Percentiles rank a stretch among this genome's conserved stretches.
These are phyloP conservation scores for Jaculus jaculus DNA, from an alignment of 2,113 vertebrate genomes.

Conservation along the genomic window DNA sequence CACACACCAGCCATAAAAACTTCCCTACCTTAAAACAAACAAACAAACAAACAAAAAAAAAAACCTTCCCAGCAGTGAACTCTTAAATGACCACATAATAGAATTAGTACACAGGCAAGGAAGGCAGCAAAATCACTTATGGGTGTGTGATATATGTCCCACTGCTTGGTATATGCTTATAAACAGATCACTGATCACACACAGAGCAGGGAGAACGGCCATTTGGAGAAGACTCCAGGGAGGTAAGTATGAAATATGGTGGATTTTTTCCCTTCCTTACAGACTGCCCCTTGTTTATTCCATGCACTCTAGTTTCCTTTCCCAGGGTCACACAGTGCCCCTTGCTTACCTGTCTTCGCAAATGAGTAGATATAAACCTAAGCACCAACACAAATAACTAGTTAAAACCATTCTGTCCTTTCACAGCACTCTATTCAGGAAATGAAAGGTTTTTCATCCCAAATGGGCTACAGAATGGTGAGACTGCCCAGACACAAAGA, in stretches of 20 bases:
- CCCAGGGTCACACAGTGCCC: background rate
- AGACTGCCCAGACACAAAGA: constrained; percentile 61
- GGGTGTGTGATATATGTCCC: background rate
- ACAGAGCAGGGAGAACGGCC: background rate
- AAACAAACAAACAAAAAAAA: too few relatives aligned
- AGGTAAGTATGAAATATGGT: background rate
- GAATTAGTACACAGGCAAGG: background rate
- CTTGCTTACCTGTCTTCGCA: background rate
- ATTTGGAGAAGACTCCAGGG: background rate
- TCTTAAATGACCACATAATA: background rate
- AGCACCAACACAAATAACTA: background rate
- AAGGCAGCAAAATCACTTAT: background rate
- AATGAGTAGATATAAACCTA: background rate
- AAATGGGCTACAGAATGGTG: constrained; percentile 40
- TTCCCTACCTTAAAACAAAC: too few relatives aligned
- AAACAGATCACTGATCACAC: background rate
- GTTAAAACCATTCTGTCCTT: constrained; percentile 65
- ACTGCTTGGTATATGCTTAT: background rate
- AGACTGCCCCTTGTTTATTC: background rate
- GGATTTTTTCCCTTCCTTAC: background rate
- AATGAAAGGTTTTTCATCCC: constrained; percentile 70
- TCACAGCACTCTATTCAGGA: constrained; percentile 53
- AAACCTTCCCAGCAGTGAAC: too few relatives aligned
- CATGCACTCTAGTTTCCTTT: background rate
- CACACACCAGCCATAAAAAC: background rate